Evolutionary conservation across 2,888 invertebrate genomes (phyloP).

Genomic region (Hirtodrosophila histrioides): DNA sequence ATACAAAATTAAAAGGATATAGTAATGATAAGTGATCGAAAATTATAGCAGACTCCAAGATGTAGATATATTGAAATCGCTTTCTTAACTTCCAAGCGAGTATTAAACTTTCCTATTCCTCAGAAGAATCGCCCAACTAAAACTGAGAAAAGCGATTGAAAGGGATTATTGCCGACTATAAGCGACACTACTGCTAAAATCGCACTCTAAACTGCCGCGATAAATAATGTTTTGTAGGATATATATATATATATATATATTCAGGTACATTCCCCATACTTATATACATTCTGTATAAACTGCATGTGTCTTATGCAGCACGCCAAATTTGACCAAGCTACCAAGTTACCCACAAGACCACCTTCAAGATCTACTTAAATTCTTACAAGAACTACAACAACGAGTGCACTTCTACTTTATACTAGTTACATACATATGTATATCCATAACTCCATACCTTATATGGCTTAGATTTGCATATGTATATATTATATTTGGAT

Average conservation of each 20-base stretch:
- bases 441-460: slow-evolving; percentile 1
- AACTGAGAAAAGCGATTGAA: too few relatives aligned
- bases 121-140: too few relatives aligned
- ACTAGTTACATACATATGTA: slow-evolving; percentile 21
- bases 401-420: slow-evolving; percentile 44
- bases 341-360: slow-evolving; percentile 67
- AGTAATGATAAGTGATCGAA: too few relatives aligned
- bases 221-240: too few relatives aligned
- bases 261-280: slow-evolving; percentile 3
- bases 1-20: too few relatives aligned
- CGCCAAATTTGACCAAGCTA: slow-evolving; percentile 71
- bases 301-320: slow-evolving; percentile 30
- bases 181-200: too few relatives aligned
- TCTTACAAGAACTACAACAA: slow-evolving; percentile 17
- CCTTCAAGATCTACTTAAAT: slow-evolving; percentile 24
- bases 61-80: too few relatives aligned
- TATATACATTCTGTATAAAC: slow-evolving; percentile 8
- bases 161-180: too few relatives aligned
- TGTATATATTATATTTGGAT: slow-evolving; percentile 45
- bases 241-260: slow-evolving; percentile 6
- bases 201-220: too few relatives aligned
- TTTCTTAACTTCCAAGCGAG: too few relatives aligned
- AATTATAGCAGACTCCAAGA: too few relatives aligned
- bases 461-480: slow-evolving; percentile 20
- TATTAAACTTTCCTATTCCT: too few relatives aligned